Evolutionary conservation across 2,113 vertebrate genomes (phyloP).

Genomic region (Heterochromis multidens): DNA sequence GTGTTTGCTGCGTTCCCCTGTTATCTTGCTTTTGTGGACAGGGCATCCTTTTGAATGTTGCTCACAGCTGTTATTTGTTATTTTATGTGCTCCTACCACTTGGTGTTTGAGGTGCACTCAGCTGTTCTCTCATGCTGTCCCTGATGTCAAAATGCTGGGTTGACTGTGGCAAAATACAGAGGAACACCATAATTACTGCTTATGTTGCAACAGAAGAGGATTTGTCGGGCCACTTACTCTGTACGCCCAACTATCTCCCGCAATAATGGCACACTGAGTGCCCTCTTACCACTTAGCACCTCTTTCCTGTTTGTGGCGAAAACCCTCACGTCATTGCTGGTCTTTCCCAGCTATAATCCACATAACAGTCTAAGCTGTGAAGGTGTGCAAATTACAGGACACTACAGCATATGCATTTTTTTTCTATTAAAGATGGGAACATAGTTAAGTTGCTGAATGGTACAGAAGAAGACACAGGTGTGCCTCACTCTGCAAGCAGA

Average conservation of each 20-base stretch:
- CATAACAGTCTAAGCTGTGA: constrained; percentile 32
- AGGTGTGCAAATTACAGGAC: constrained; percentile 69
- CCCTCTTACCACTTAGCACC: constrained; percentile 59
- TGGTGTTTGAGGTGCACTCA: constrained; percentile 55
- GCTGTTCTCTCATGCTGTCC: constrained; percentile 42
- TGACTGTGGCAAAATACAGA: constrained; percentile 66
- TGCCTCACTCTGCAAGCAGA: not conserved
- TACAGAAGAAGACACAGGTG: not conserved
- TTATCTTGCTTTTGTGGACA: constrained; percentile 26
- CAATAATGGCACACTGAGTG: constrained; percentile 67
- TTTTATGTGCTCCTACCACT: constrained; percentile 55
- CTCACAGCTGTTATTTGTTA: constrained; percentile 70
- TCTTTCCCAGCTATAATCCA: constrained; percentile 57
- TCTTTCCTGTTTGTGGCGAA: constrained; percentile 65
- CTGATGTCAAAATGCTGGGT: constrained; percentile 66
- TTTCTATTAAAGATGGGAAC: constrained; percentile 1
- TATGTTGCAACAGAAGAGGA: constrained; percentile 55
- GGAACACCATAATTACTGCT: constrained; percentile 70
- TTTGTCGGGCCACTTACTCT: constrained; percentile 64
- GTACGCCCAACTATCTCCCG: constrained; percentile 61
- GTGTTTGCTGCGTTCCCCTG: not conserved
- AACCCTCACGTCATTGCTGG: constrained; percentile 65
- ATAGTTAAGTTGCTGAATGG: not conserved
- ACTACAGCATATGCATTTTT: not conserved
- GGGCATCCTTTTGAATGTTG: constrained; percentile 30